phyloP scores from a whole-genome alignment of 2,888 invertebrate genomes.

The Pristionchus fissidentatus region DNA sequence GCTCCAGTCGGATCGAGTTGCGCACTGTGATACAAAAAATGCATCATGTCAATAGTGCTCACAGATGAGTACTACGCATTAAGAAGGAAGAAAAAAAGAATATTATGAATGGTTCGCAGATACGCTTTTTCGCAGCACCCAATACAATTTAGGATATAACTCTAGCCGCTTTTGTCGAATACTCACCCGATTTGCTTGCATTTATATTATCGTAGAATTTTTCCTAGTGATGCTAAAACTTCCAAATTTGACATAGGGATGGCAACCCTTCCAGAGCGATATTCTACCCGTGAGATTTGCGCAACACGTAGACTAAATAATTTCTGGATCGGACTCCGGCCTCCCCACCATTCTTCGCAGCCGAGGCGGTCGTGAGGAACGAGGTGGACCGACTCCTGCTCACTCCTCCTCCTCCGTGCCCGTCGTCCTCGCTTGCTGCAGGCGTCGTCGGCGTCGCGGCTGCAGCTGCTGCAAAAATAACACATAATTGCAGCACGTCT shows the following conservation, averaged over 20 bases:
- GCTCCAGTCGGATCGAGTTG: neutral
- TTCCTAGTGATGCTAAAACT: no score
- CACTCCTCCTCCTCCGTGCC: conserved; percentile 17
- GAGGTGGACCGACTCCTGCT: neutral
- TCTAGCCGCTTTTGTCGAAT: no score
- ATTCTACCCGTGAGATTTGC: no score
- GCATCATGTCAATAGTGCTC: neutral
- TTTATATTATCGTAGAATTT: no score
- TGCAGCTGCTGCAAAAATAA: neutral
- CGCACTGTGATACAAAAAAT: neutral
- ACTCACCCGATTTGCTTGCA: no score
- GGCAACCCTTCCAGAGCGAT: no score
- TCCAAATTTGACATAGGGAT: no score
- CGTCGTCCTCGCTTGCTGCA: conserved; percentile 16
- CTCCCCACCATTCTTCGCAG: neutral
- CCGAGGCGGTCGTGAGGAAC: neutral
- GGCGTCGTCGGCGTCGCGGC: neutral
- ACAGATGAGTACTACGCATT: no score
- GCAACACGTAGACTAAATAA: neutral
- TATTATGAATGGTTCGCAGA: neutral
- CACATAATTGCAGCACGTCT: no score
- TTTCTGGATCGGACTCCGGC: neutral
- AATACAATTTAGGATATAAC: no score
- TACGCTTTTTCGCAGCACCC: neutral
- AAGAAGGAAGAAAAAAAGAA: neutral